Base-by-base conservation (phyloP, 2,888 invertebrate species). In the Folsomia manolachei region DNA sequence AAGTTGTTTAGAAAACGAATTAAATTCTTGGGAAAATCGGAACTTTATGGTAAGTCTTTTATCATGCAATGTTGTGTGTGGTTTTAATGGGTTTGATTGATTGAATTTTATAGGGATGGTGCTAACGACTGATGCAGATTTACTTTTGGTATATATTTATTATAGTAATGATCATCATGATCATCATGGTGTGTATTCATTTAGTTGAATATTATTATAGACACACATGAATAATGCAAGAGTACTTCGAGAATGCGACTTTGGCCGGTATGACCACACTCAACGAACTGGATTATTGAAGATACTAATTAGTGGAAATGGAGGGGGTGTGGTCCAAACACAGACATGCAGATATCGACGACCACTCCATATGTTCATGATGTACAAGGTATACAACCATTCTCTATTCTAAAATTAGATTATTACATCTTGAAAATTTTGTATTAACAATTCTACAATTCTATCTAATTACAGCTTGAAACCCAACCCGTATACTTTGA, bases 211-310 rank as follows among this genome's bases (percentile, higher is more conserved):
- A n/a, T n/a, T n/a, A n/a, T n/a, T n/a, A n/a, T n/a, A n/a, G n/a
- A 90, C 90, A 81, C 95, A 95, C 84, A 95, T 95, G 94, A 95
- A 95, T 86, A 95, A 95, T 84, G 91, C 93, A 0, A 87, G 94
- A 1, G 95, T 93, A 82, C 87, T 95, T 23, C 87, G 95, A 0
- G 94, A 95, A 83, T 85, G 94, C 82, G 95, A 95, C 84, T 94
- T 95, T 83, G 94, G 92, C 0, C 86, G 94, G 62, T 90, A 91
- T 0, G 93, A 94, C 82, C 93, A 94, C 84, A 92, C 91, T 83
- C 90, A 92, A 84, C 85, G 93, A 27, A 91, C 91, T 0, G 75
- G 79, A 23, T 23, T 76, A 1, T 23, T 75, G 56, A 63, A 72
- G 14, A 62, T 67, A 14, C 52, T 25, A 18, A 27, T 69, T 1